Percentiles rank a stretch among this genome's conserved stretches.
These are phyloP conservation scores for Polymixis flavicincta DNA, from an alignment of 2,888 invertebrate species.

Conservation along the genomic window DNA sequence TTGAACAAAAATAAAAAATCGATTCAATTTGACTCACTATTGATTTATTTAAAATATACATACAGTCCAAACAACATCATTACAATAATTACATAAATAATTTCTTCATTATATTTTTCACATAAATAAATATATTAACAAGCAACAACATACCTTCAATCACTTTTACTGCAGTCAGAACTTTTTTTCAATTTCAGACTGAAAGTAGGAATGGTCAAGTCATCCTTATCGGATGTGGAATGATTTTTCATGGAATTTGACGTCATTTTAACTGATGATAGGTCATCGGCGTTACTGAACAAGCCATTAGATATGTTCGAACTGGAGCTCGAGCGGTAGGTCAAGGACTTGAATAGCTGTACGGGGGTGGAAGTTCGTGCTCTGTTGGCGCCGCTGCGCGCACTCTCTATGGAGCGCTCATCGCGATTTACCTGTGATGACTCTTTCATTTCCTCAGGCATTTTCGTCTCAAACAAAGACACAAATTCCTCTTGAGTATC, in stretches of 20 bases:
- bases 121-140: conserved; percentile 60
- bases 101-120: conserved; percentile 50
- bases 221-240: conserved; percentile 88
- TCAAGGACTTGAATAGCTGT: conserved; percentile 85
- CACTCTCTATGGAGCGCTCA: conserved; percentile 77
- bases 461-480: conserved; percentile 85
- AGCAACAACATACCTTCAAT: conserved; percentile 70
- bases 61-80: conserved; percentile 60
- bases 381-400: conserved; percentile 75
- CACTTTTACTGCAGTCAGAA: conserved; percentile 84
- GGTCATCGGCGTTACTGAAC: conserved; percentile 89
- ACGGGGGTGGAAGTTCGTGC: conserved; percentile 91
- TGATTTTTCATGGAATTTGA: conserved; percentile 85
- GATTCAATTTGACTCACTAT: conserved; percentile 55
- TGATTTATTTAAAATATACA: conserved; percentile 74
- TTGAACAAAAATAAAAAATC: conserved; percentile 36
- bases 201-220: conserved; percentile 87
- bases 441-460: conserved; percentile 84
- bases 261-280: conserved; percentile 90
- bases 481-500: conserved; percentile 82
- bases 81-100: conserved; percentile 48
- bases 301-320: conserved; percentile 87
- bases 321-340: conserved; percentile 86
- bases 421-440: conserved; percentile 68
- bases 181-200: conserved; percentile 84